phyloP scores from a whole-genome alignment of 2,888 invertebrate species.

The Herminia tarsipennalis region DNA sequence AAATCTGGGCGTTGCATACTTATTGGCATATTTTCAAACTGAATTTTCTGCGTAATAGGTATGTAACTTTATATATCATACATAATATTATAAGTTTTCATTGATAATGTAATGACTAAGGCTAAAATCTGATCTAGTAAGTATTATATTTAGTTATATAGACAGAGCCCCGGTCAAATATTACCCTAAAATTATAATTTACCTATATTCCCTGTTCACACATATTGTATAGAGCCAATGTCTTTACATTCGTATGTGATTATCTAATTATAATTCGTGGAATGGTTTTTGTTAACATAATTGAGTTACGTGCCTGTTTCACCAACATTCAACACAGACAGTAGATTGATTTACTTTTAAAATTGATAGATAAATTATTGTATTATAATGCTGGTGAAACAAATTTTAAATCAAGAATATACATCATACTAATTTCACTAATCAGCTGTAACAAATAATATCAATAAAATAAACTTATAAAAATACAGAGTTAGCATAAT shows the following conservation, averaged over 20 bases:
- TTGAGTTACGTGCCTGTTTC: constrained; percentile 5
- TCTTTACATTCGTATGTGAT: constrained; percentile 30
- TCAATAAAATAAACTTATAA: constrained; percentile 11
- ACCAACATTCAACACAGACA: not conserved
- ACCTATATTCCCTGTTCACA: constrained; percentile 31
- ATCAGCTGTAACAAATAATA: constrained; percentile 11
- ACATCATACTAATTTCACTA: constrained; percentile 7
- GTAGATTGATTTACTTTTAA: no score
- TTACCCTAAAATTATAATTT: constrained; percentile 16
- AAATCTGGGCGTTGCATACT: constrained; percentile 14
- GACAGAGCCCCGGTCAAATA: constrained; percentile 20
- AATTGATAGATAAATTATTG: no score
- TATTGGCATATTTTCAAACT: no score
- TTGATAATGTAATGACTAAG: no score
- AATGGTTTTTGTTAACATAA: constrained; percentile 41
- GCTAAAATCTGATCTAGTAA: no score
- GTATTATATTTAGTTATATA: no score
- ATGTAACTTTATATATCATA: no score
- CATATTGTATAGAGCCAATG: constrained; percentile 16
- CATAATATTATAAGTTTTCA: no score
- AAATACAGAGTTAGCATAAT: constrained; percentile 5
- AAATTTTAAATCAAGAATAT: not conserved
- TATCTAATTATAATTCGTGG: constrained; percentile 36
- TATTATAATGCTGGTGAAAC: not conserved
- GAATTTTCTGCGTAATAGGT: no score